Evolutionary conservation across 2,113 vertebrate genomes (phyloP).

Genomic region (Tychaedon coryphoeus): DNA sequence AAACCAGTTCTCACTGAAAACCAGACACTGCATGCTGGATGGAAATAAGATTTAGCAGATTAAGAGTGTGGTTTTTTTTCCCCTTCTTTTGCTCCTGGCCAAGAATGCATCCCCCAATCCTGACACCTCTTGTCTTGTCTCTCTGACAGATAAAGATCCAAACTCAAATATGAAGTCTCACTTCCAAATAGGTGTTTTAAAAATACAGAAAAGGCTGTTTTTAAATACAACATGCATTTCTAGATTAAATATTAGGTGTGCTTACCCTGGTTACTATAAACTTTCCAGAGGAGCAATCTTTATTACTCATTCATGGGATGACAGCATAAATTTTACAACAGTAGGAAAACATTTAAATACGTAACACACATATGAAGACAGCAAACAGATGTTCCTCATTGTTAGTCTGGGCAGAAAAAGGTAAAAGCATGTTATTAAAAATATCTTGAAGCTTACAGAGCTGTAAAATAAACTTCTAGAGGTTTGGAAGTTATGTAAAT

Average conservation of each 20-base stretch:
- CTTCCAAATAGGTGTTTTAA: neutral
- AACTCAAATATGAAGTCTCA: neutral
- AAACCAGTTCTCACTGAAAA: neutral
- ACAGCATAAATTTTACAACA: neutral
- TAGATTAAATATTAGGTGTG: neutral
- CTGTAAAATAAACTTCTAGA: conserved; percentile 30
- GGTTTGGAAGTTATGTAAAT: neutral
- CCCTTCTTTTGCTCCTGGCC: neutral
- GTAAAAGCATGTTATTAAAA: neutral
- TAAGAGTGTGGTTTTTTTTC: neutral
- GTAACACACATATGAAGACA: neutral
- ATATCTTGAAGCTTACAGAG: neutral
- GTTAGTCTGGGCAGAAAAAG: neutral
- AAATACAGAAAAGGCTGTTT: neutral
- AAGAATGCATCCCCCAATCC: rapidly evolving
- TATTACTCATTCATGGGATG: neutral
- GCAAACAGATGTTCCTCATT: neutral
- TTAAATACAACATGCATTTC: neutral
- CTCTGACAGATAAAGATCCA: neutral
- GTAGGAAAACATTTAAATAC: neutral
- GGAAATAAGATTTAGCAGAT: neutral
- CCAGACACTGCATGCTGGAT: neutral
- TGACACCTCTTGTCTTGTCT: neutral
- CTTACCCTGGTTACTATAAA: neutral
- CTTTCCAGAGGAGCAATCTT: neutral